Conservation (phyloP, 2,888 invertebrate genomes). For the Agonopterix subpropinquella region DNA sequence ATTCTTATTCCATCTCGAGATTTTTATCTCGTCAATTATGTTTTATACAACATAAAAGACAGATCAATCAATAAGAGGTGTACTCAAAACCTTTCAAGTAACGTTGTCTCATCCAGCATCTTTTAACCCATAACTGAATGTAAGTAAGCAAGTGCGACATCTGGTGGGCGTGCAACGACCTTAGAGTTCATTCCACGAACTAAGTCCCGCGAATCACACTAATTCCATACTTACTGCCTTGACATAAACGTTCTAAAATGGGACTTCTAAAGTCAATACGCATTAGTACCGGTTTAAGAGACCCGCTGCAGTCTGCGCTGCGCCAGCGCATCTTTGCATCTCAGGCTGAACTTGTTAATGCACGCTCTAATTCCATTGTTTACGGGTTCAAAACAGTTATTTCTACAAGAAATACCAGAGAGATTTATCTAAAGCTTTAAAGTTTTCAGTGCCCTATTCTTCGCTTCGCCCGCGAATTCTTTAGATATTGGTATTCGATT, state of each 20-base stretch:
- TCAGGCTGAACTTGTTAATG: slow-evolving; percentile 12
- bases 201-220: no score
- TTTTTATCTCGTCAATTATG: no score
- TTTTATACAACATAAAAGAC: no score
- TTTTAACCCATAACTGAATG: slow-evolving; percentile 14
- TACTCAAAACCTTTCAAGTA: neutral
- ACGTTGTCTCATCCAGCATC: neutral
- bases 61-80: no score
- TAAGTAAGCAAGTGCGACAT: slow-evolving; percentile 29
- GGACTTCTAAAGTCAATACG: neutral
- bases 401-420: no score
- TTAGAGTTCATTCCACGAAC: slow-evolving; percentile 9
- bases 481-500: no score
- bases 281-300: neutral
- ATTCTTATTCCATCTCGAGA: no score
- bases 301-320: slow-evolving; percentile 26
- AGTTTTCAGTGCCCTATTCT: neutral
- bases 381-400: slow-evolving; percentile 13
- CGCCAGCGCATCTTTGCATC: slow-evolving; percentile 20
- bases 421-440: no score
- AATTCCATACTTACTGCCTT: slow-evolving; percentile 3
- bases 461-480: no score
- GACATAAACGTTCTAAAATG: slow-evolving; percentile 1
- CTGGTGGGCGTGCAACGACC: slow-evolving; percentile 49
- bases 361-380: slow-evolving; percentile 41